These are phyloP conservation scores for Allobates femoralis DNA, from an alignment of 2,797 vertebrate genomes.

Conservation along the genomic window DNA sequence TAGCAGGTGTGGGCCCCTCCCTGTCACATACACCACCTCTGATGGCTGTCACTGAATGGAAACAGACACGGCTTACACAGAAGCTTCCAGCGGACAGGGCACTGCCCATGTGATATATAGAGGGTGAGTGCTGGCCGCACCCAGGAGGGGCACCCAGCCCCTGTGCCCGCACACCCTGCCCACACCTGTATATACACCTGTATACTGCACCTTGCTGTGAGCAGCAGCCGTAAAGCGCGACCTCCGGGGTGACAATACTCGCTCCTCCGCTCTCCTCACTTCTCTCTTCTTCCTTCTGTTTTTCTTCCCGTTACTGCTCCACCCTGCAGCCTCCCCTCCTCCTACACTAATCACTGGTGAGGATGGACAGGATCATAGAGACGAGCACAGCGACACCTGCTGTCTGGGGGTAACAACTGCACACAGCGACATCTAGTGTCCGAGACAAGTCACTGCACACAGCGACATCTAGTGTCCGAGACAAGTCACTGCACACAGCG, in stretches of 20 bases:
- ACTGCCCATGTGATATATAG: too few relatives aligned
- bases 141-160: too few relatives aligned
- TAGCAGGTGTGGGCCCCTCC: too few relatives aligned
- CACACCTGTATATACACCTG: neutral
- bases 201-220: constrained; percentile 35
- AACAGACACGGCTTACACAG: too few relatives aligned
- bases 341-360: neutral
- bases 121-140: too few relatives aligned
- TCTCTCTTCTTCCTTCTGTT: constrained; percentile 7
- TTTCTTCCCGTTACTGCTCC: constrained; percentile 30
- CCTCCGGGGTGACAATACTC: too few relatives aligned
- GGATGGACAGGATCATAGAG: constrained; percentile 30
- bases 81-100: too few relatives aligned
- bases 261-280: neutral
- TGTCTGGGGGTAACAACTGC: neutral
- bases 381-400: constrained; percentile 30
- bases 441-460: neutral
- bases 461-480: constrained; percentile 21
- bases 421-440: neutral
- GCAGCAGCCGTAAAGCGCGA: neutral
- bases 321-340: constrained; percentile 22
- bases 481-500: neutral
- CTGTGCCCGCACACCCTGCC: neutral
- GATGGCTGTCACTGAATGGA: too few relatives aligned
- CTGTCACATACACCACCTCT: too few relatives aligned